These are phyloP conservation scores for Campopleginae sp. DNA, from an alignment of 2,888 invertebrate genomes.

Conservation along the genomic window DNA sequence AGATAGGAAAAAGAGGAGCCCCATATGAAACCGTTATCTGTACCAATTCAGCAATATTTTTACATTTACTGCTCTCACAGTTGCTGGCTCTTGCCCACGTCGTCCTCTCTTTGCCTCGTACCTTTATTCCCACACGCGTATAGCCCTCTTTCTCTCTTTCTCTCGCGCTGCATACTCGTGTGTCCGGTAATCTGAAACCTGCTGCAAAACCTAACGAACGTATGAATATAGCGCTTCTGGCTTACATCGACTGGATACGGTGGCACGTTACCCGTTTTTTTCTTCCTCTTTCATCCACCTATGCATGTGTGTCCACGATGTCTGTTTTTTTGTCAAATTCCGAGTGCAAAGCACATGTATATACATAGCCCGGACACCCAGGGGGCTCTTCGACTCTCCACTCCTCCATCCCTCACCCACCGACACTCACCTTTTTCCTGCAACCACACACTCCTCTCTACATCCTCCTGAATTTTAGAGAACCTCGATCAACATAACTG, in stretches of 20 bases:
- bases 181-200: slow-evolving; percentile 79
- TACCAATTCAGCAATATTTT: slow-evolving; percentile 83
- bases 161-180: slow-evolving; percentile 8
- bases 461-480: slow-evolving; percentile 27
- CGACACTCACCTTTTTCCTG: not conserved
- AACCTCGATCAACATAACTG: slow-evolving; percentile 40
- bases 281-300: slow-evolving; percentile 31
- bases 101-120: slow-evolving; percentile 41
- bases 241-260: slow-evolving; percentile 67
- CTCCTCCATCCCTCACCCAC: slow-evolving; percentile 48
- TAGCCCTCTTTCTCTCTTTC: slow-evolving; percentile 33
- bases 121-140: slow-evolving; percentile 46
- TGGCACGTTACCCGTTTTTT: slow-evolving; percentile 49
- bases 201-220: slow-evolving; percentile 79
- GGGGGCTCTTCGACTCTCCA: slow-evolving; percentile 49
- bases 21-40: slow-evolving; percentile 81
- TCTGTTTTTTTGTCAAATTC: slow-evolving; percentile 35
- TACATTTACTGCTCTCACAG: slow-evolving; percentile 77
- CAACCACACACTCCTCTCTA: not conserved
- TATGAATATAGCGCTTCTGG: slow-evolving; percentile 74
- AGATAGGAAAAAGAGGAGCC: slow-evolving; percentile 68
- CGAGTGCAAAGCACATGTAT: slow-evolving; percentile 32
- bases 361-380: slow-evolving; percentile 26
- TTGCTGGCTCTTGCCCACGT: slow-evolving; percentile 53
- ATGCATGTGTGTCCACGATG: slow-evolving; percentile 5